Evolutionary conservation across 1,140 invertebrate genomes (phyloP).

Genomic region (Calliphora vicina): DNA sequence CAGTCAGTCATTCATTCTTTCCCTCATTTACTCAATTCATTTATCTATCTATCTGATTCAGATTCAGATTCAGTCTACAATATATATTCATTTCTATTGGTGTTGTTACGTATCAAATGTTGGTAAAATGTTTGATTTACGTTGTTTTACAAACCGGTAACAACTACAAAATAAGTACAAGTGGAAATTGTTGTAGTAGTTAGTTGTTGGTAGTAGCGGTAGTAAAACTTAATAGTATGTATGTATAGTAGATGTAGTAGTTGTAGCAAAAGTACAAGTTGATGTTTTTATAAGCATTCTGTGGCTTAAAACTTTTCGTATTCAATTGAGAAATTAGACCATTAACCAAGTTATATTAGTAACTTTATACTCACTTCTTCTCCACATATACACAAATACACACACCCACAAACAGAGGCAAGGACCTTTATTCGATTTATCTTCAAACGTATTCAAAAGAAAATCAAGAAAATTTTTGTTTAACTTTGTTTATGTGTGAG

Average conservation of each 20-base stretch:
- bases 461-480: not conserved
- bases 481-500: not conserved
- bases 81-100: too few relatives aligned
- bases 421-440: not conserved
- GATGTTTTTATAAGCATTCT: slow-evolving; percentile 35
- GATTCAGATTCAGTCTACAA: too few relatives aligned
- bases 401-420: too few relatives aligned
- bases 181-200: not conserved
- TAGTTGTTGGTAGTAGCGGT: not conserved
- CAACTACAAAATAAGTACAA: slow-evolving; percentile 9
- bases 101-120: slow-evolving; percentile 17
- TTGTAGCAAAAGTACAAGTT: not conserved
- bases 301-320: slow-evolving; percentile 40
- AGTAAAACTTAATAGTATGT: too few relatives aligned
- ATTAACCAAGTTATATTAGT: slow-evolving; percentile 44
- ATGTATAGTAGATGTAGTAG: too few relatives aligned
- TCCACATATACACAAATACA: not conserved
- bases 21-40: not conserved
- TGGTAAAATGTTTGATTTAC: slow-evolving; percentile 12
- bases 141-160: not conserved
- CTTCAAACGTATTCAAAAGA: not conserved
- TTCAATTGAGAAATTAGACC: slow-evolving; percentile 60
- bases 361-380: not conserved
- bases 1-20: not conserved
- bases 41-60: not conserved